A percentile compares a stretch with the other conserved stretches of the same genome.
These are phyloP conservation scores for Microtus oregoni DNA, from an alignment of 2,113 vertebrate species.

Conservation along the genomic window DNA sequence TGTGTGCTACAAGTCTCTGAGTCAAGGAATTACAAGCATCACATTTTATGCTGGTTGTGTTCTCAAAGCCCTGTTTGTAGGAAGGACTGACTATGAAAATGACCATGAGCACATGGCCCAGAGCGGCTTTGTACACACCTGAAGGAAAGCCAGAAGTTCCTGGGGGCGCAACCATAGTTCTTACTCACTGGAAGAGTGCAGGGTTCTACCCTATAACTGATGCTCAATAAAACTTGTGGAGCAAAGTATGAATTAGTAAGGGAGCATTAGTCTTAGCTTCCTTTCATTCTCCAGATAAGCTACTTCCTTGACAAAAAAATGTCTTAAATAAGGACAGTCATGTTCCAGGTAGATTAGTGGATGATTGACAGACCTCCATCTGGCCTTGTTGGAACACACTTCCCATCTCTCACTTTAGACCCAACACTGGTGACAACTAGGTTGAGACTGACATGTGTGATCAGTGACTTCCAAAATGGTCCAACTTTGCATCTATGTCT, in stretches of 20 bases:
- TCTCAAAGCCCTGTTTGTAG: neutral
- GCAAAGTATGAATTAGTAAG: neutral
- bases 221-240: neutral
- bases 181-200: neutral
- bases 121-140: neutral
- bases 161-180: neutral
- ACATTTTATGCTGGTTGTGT: neutral
- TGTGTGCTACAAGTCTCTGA: slow-evolving; percentile 1
- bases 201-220: neutral
- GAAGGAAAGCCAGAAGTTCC: neutral
- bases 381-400: neutral
- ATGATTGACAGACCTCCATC: neutral
- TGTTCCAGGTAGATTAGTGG: neutral
- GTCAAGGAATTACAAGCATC: neutral
- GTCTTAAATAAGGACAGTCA: neutral
- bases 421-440: neutral
- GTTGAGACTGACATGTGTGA: neutral
- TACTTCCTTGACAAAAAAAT: neutral
- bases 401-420: neutral
- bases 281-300: neutral
- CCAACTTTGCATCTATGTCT: neutral
- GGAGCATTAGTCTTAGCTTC: neutral
- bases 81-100: slow-evolving; percentile 17
- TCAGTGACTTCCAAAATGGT: neutral
- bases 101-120: neutral